Evolutionary conservation across 2,797 vertebrate genomes (phyloP).

Genomic region (Sebastes hubbsi): DNA sequence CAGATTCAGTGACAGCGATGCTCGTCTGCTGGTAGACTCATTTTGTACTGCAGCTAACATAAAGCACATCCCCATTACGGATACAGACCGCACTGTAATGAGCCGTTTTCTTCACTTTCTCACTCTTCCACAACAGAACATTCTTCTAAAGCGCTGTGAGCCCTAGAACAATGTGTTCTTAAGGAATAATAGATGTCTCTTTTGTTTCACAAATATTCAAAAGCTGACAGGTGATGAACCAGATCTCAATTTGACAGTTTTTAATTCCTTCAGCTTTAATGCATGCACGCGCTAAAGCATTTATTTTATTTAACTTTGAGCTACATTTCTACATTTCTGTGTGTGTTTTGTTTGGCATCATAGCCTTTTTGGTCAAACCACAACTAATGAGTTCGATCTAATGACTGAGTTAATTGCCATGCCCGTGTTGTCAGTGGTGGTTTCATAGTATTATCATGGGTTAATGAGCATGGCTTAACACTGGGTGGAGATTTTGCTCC

Average conservation of each 20-base stretch:
- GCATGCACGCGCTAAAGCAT: background rate
- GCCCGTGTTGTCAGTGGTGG: constrained; percentile 59
- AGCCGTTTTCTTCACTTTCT: constrained; percentile 5
- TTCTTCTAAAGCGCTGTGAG: background rate
- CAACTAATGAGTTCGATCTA: constrained; percentile 52
- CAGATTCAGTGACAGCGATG: background rate
- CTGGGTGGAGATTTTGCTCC: constrained; percentile 52
- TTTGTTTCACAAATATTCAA: constrained; percentile 19
- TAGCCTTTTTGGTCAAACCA: constrained; percentile 24
- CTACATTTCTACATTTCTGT: background rate
- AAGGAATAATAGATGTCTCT: constrained; percentile 1
- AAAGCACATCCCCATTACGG: constrained; percentile 9
- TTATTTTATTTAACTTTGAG: background rate
- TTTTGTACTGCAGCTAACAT: constrained; percentile 1
- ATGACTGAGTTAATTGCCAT: constrained; percentile 72
- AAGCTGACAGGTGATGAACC: constrained; percentile 13
- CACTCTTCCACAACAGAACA: background rate
- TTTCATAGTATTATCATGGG: constrained; percentile 65
- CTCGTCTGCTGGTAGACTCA: background rate
- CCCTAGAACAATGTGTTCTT: constrained; percentile 10
- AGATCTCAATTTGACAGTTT: constrained; percentile 10
- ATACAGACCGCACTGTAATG: constrained; percentile 14
- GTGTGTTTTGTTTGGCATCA: constrained; percentile 29
- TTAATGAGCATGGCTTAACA: constrained; percentile 68
- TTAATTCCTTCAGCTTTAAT: background rate